Base-by-base conservation (phyloP, 2,113 vertebrate genomes). In the Euleptes europaea region DNA sequence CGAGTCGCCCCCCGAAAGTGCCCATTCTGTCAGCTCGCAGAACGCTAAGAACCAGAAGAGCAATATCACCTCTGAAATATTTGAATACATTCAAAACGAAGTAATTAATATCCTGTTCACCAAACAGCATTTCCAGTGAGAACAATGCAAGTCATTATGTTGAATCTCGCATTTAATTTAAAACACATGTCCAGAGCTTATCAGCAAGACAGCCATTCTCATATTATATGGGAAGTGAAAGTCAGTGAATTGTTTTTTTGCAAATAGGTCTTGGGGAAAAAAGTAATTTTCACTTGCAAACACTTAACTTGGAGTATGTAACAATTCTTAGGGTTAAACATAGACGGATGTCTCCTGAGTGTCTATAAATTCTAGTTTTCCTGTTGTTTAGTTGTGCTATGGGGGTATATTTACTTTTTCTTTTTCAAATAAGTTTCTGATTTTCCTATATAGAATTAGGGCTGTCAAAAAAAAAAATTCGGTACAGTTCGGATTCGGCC, bases 31-130 rank as follows among this genome's bases (percentile, higher is more conserved):
- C 2, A 67, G 57, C 71, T 21, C 49, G 10, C 74, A n/a, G 86
- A 65, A 70, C 3, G 0, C 73, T 88, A 75, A 80, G 2, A 86
- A 84, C 80, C 6, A 72, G 14, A 88, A 78, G 49, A 9, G 21
- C 6, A 35, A 1, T 87, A 42, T 74, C 10, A 15, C 77, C 11
- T 85, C 2, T 85, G 85, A 79, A 93, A 47, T 82, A n/a, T 66
- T 5, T 90, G 28, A 85, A 40, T 80, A 88, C 0, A 0, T 42
- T 12, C 78, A 82, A 93, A 90, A 86, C 40, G 0, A 88, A 91
- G 51, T 73, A 76, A 80, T 85, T 89, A 85, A 87, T 88, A 88
- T 23, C 10, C 2, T 54, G 51, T 85, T 93, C 85, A 63, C 3
- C 86, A 92, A 87, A 63, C 28, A n/a, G 66, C 40, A 0, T 65